A percentile compares a stretch with the other conserved stretches of the same genome.
Evolutionary conservation across 2,888 invertebrate species (phyloP).

Genomic region (Conomelus anceps): DNA sequence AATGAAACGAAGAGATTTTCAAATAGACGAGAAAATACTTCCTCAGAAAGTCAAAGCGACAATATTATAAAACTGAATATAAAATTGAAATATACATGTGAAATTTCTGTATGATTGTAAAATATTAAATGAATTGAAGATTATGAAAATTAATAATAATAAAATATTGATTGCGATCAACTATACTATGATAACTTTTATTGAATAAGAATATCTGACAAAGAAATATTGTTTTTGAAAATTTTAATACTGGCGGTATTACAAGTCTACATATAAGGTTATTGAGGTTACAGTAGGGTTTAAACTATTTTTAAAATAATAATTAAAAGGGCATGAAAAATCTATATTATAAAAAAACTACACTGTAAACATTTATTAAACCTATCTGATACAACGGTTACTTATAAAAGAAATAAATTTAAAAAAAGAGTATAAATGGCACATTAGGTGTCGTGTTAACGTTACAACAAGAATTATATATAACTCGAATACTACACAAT

Average conservation of each 20-base stretch:
- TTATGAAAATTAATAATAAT: too few relatives aligned
- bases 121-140: not conserved
- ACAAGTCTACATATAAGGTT: too few relatives aligned
- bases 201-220: not conserved
- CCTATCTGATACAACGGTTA: not conserved
- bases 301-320: too few relatives aligned
- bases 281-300: too few relatives aligned
- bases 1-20: too few relatives aligned
- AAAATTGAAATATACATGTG: not conserved
- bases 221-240: not conserved
- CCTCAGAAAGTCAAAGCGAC: not conserved
- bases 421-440: not conserved
- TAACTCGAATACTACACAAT: too few relatives aligned
- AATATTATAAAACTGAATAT: not conserved
- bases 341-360: too few relatives aligned
- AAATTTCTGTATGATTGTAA: not conserved
- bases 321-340: too few relatives aligned
- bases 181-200: not conserved
- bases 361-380: not conserved
- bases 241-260: not conserved
- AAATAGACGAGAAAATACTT: too few relatives aligned
- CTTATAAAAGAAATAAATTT: not conserved
- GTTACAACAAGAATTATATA: not conserved
- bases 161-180: too few relatives aligned
- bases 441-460: not conserved